phyloP scores from a whole-genome alignment of 2,113 vertebrate genomes.

The Heteronetta atricapilla region DNA sequence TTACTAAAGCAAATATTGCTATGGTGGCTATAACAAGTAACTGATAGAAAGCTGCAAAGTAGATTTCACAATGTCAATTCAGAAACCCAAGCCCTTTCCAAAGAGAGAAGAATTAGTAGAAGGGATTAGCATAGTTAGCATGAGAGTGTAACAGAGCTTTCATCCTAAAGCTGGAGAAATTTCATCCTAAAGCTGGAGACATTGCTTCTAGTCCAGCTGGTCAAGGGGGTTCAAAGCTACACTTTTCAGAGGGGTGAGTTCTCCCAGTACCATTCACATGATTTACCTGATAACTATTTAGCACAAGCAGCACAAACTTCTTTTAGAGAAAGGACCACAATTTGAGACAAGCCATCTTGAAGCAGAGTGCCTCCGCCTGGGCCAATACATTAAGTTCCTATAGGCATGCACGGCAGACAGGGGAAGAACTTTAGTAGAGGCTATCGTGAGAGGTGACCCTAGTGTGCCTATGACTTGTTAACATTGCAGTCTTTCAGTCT shows the following conservation, averaged over 20 bases:
- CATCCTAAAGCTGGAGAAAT: background rate
- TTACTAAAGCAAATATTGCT: background rate
- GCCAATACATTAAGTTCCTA: background rate
- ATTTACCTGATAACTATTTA: background rate
- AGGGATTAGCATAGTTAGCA: background rate
- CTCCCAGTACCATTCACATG: background rate
- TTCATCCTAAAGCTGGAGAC: background rate
- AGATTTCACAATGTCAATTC: background rate
- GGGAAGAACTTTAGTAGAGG: background rate
- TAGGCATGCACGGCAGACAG: fast-evolving
- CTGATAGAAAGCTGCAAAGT: background rate
- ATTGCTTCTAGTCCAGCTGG: background rate
- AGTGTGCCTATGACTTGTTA: background rate
- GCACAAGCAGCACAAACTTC: background rate
- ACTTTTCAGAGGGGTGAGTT: background rate
- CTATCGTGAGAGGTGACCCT: background rate
- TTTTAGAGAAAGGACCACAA: background rate
- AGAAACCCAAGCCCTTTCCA: background rate
- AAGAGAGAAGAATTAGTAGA: background rate
- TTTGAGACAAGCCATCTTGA: background rate
- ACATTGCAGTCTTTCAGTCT: background rate
- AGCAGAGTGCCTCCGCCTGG: background rate
- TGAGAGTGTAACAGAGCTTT: background rate
- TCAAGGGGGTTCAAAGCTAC: background rate
- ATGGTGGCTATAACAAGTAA: background rate